Evolutionary conservation across 2,797 vertebrate species (phyloP), one percentile per base, ranked within the genome.

Genomic region (Xerus rutilus): DNA sequence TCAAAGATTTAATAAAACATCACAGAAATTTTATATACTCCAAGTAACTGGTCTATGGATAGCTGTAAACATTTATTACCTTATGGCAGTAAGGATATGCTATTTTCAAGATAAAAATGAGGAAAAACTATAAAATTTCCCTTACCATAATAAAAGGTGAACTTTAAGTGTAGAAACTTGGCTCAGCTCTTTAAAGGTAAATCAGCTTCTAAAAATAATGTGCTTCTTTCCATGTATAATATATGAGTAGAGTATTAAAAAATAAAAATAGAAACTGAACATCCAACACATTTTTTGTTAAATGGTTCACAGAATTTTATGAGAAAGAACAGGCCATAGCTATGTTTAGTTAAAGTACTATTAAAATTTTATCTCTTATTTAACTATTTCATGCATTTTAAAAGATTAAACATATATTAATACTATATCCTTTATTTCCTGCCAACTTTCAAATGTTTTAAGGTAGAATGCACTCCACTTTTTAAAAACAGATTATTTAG

Each of bases 161-260:
- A 93, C 64, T 94, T 93, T 76, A 76, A 96, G 52, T 43, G 6
- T 82, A 43, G 89, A 94, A 93, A 47, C 25, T 84, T 92, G 77
- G 45, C 54, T 95, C 14, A 83, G n/a, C n/a, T 93, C 47, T 76
- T 86, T 76, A 89, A 96, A 95, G 91, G 76, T 94, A 92, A 95
- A 59, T 83, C 17, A 77, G 20, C 6, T 92, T n/a, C 65, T 95
- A 79, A 93, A 95, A 87, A 87, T 88, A 91, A 52, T 57, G 83
- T 52, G 3, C 73, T 69, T 89, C 70, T 86, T 87, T 85, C 62
- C 17, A 76, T 86, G 79, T 4, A 35, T 83, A 85, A 78, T 78
- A 73, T 43, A 5, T 91, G 69, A 39, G 15, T 47, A 91, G 62
- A 82, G 7, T 67, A 67, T 76, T 43, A 35, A 78, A 64, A 84